Evolutionary conservation across 2,113 vertebrate species (phyloP), one percentile per base, ranked within the genome.

Genomic region (Corvus hawaiiensis): DNA sequence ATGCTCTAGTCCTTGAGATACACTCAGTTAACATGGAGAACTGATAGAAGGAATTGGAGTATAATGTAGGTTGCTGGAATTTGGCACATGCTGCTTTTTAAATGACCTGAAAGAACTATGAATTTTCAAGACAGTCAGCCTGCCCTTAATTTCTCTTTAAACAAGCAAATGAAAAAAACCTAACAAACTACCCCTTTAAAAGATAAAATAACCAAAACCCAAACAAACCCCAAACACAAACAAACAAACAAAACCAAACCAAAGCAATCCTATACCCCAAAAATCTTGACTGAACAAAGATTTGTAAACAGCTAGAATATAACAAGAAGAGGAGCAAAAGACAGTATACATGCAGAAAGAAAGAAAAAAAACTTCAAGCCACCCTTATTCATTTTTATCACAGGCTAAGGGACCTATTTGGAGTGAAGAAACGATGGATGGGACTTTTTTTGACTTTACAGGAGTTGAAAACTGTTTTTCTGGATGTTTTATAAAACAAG

Each of bases 251-350:
- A 21, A 13, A 4, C 9, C 2, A 73, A 71, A n/a, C 3, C 10
- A 67, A 76, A 49, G 1, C 0, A 5, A 69, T 32, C 3, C 9
- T 1, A 3, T 30, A 3, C 32, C 4, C 14, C 54, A 59, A 84
- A 92, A 58, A 10, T 62, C 62, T 87, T 58, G 37, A 27, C n/a
- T 54, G 6, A 4, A 7, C 30, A 69, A 89, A 39, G 8, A 37
- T 58, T 68, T 67, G 6, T 32, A 80, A 84, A 55, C 18, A 77
- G 7, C 26, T 78, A 21, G 11, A 71, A 13, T 23, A 17, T 20
- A 67, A 52, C 13, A 35, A 35, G 22, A 26, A 27, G 20, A 75
- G 5, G 19, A 64, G 5, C 23, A 62, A 67, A 76, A 63, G 28
- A 28, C 28, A 74, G 10, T 10, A 43, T 15, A 32, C 0, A 14